Conservation (phyloP, 2,797 vertebrate genomes). For the Liasis olivaceus region DNA sequence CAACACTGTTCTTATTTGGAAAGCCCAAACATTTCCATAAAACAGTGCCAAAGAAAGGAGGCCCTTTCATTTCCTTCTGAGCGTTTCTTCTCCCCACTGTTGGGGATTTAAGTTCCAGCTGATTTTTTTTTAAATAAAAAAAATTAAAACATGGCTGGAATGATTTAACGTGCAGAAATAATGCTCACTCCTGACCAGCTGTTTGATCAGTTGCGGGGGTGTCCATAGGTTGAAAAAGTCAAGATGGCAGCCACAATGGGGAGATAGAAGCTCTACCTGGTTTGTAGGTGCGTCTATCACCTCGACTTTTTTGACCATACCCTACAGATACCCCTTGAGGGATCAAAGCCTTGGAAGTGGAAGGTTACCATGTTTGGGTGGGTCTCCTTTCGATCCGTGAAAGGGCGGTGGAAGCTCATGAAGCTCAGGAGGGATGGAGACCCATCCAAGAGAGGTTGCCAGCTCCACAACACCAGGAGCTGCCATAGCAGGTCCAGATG, state of each 20-base stretch:
- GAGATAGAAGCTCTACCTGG: too few relatives aligned
- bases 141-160: neutral
- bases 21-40: slow-evolving; percentile 48
- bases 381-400: neutral
- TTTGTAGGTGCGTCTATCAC: too few relatives aligned
- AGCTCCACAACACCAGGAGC: neutral
- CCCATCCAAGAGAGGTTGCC: too few relatives aligned
- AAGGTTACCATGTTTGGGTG: neutral
- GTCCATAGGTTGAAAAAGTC: too few relatives aligned
- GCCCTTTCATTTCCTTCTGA: slow-evolving; percentile 44
- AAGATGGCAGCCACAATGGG: too few relatives aligned
- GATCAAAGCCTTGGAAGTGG: neutral
- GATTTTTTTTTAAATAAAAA: neutral
- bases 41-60: slow-evolving; percentile 45
- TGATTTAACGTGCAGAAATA: slow-evolving; percentile 46
- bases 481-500: neutral
- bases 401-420: neutral
- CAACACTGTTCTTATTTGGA: neutral
- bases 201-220: slow-evolving; percentile 30
- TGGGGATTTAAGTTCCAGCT: slow-evolving; percentile 46
- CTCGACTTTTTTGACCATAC: too few relatives aligned
- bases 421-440: neutral
- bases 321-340: too few relatives aligned
- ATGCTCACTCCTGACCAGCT: neutral
- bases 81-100: neutral